Evolutionary conservation across 2,888 invertebrate genomes (phyloP).

Genomic region (Polyommatus icarus): DNA sequence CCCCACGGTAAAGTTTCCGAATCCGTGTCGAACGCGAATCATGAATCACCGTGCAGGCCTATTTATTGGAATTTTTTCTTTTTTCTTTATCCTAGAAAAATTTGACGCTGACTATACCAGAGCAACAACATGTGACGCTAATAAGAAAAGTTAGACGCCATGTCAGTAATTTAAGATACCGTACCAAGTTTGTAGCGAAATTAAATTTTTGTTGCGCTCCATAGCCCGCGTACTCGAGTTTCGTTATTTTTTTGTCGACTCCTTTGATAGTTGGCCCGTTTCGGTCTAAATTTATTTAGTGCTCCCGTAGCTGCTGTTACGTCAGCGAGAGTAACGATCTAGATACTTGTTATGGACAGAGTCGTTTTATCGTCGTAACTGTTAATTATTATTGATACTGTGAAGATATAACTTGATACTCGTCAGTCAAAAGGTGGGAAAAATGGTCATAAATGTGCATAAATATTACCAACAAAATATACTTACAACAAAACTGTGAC

Average conservation of each 20-base stretch:
- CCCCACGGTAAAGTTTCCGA: too few species aligned
- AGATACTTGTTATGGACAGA: background rate
- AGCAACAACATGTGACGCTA: constrained; percentile 42
- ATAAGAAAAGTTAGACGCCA: constrained; percentile 63
- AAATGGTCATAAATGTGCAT: too few species aligned
- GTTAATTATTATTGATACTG: background rate
- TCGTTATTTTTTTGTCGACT: constrained; percentile 40
- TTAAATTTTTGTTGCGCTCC: constrained; percentile 60
- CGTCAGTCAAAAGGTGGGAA: too few species aligned
- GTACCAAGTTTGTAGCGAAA: constrained; percentile 61
- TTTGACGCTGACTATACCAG: background rate
- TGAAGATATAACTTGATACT: too few species aligned
- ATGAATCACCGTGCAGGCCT: too few species aligned
- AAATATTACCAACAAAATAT: too few species aligned
- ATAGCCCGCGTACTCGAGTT: constrained; percentile 42
- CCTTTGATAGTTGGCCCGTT: constrained; percentile 42
- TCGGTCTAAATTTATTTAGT: constrained; percentile 34
- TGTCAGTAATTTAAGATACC: constrained; percentile 62
- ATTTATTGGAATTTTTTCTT: too few species aligned
- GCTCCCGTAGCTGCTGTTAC: constrained; percentile 18
- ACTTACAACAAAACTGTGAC: too few species aligned
- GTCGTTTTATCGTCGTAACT: background rate
- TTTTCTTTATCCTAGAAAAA: too few species aligned
- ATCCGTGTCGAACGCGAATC: too few species aligned
- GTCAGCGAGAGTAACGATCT: constrained; percentile 18